Evolutionary conservation across 35 echinoderm and acorn worm genomes (phyloP).

Genomic region (Hemicentrotus pulcherrimus): DNA sequence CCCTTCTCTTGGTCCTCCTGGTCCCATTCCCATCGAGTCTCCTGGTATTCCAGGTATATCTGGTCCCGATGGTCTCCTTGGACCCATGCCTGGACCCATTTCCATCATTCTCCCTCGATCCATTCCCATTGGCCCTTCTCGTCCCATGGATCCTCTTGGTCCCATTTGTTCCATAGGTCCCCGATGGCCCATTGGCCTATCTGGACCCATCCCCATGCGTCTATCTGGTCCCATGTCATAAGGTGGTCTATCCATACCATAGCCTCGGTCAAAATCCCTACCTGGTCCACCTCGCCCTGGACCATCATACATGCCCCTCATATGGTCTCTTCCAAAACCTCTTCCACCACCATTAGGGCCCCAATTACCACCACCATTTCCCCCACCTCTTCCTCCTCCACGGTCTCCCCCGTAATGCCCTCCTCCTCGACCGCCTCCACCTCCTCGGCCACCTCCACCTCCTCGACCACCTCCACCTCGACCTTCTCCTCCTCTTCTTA

Average conservation of each 20-base stretch:
- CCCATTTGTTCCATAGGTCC: not conserved
- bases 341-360: not conserved
- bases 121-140: not conserved
- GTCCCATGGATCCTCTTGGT: not conserved
- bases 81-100: not conserved
- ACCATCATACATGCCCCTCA: not conserved
- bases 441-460: not conserved
- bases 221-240: slow-evolving; percentile 23
- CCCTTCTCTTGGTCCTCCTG: slow-evolving; percentile 16
- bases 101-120: not conserved
- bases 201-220: not conserved
- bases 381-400: not conserved
- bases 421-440: not conserved
- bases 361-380: not conserved
- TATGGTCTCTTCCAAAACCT: not conserved
- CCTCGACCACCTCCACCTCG: not conserved
- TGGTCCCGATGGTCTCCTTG: not conserved
- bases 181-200: not conserved
- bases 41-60: not conserved
- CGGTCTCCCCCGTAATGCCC: not conserved
- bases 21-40: not conserved
- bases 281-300: not conserved
- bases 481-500: not conserved
- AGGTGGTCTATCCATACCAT: not conserved
- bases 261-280: not conserved